Evolutionary conservation across 1,140 invertebrate genomes (phyloP).

Genomic region (Bombus superbus): DNA sequence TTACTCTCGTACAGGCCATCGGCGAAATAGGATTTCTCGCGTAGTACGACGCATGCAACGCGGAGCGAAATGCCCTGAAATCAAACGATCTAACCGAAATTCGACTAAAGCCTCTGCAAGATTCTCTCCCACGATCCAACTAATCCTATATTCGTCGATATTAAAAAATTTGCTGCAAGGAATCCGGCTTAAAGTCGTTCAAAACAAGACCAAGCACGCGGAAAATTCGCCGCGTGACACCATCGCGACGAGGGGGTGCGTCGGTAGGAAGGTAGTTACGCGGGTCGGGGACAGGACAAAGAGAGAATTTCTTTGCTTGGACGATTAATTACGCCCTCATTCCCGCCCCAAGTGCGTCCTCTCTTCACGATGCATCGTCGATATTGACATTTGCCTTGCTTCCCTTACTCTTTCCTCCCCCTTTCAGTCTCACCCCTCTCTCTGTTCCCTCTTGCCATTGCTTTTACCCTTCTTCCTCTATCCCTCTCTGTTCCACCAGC

Average conservation of each 20-base stretch:
- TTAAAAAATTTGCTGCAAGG: not conserved
- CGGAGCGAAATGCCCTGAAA: no score
- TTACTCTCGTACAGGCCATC: no score
- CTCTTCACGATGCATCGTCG: conserved; percentile 74
- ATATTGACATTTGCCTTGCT: conserved; percentile 81
- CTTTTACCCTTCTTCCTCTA: conserved; percentile 15
- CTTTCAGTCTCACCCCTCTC: not conserved
- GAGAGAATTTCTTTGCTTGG: conserved; percentile 68
- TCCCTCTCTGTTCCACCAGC: conserved; percentile 1
- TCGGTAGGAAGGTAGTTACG: not conserved
- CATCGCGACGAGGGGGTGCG: not conserved
- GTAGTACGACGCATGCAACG: no score
- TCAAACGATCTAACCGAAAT: no score
- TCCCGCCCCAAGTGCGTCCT: conserved; percentile 74
- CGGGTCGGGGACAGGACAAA: conserved; percentile 19
- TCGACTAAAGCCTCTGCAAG: no score
- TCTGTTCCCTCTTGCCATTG: not conserved
- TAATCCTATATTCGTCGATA: not conserved
- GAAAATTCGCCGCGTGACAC: not conserved
- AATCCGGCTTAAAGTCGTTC: not conserved
- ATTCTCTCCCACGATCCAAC: no score
- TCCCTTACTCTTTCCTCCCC: conserved; percentile 55
- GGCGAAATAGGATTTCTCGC: no score
- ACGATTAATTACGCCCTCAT: conserved; percentile 82
- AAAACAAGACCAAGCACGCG: not conserved